These are phyloP conservation scores for Maconellicoccus hirsutus DNA, from an alignment of 1,140 invertebrate species.

Conservation along the genomic window DNA sequence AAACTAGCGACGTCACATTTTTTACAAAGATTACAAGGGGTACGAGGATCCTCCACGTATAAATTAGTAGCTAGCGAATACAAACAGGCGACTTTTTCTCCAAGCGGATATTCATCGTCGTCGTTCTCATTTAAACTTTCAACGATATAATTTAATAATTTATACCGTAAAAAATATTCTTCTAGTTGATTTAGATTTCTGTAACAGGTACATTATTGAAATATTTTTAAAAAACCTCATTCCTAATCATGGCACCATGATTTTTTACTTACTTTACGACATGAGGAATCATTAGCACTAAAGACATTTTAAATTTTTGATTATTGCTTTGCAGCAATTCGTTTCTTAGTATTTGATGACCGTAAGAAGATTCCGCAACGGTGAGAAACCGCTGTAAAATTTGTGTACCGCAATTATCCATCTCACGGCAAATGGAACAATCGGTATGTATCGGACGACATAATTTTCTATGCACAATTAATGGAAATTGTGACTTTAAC, in stretches of 20 bases:
- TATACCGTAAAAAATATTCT: slow-evolving; percentile 3
- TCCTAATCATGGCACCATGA: no score
- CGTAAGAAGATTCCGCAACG: slow-evolving; percentile 9
- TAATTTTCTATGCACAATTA: neutral
- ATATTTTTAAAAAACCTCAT: neutral
- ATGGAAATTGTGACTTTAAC: neutral
- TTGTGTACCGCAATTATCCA: neutral
- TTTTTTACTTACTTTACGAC: neutral
- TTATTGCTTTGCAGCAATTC: neutral
- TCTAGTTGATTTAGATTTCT: neutral
- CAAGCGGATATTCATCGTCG: neutral
- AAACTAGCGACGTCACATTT: slow-evolving; percentile 29
- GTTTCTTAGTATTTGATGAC: neutral
- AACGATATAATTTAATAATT: neutral
- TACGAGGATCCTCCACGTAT: slow-evolving; percentile 13
- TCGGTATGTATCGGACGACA: neutral
- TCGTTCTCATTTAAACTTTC: neutral
- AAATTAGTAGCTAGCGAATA: neutral
- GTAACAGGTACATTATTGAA: neutral
- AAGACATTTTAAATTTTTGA: neutral
- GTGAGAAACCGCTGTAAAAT: neutral
- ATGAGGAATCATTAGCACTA: neutral
- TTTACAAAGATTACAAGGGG: neutral
- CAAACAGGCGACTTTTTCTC: neutral
- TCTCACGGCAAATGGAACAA: neutral